Evolutionary conservation across 2,888 invertebrate species (phyloP).

Genomic region (Drosophila melanosoma): DNA sequence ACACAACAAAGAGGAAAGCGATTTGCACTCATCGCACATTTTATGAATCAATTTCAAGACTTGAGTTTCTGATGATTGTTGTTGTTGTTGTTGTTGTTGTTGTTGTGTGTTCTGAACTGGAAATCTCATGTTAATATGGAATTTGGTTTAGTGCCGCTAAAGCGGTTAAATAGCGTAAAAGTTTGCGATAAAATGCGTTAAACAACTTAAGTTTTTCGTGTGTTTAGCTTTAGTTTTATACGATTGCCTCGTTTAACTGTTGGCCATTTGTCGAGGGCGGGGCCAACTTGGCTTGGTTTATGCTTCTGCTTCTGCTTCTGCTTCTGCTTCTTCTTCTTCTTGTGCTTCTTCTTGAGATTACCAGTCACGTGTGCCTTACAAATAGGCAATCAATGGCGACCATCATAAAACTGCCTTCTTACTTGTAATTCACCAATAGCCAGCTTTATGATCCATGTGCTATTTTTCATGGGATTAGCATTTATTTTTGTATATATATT

Average conservation of each 20-base stretch:
- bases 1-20: slow-evolving; percentile 32
- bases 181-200: slow-evolving; percentile 68
- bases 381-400: slow-evolving; percentile 67
- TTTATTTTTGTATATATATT: slow-evolving; percentile 34
- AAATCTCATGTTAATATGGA: slow-evolving; percentile 64
- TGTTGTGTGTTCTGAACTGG: slow-evolving; percentile 7
- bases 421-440: slow-evolving; percentile 18
- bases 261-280: slow-evolving; percentile 21
- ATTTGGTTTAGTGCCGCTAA: slow-evolving; percentile 69
- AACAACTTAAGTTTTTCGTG: slow-evolving; percentile 39
- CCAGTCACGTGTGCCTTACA: slow-evolving; percentile 64
- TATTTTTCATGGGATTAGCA: slow-evolving; percentile 40
- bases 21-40: slow-evolving; percentile 52
- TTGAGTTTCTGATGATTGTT: background rate
- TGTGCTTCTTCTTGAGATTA: background rate
- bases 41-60: slow-evolving; percentile 72
- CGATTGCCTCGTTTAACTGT: slow-evolving; percentile 51
- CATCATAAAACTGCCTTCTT: slow-evolving; percentile 54
- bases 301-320: background rate
- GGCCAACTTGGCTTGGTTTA: background rate
- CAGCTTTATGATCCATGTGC: slow-evolving; percentile 37
- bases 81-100: background rate
- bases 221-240: slow-evolving; percentile 66
- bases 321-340: background rate
- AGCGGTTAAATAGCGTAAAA: slow-evolving; percentile 80